Conservation (phyloP, 2,113 vertebrate species). For the Myodes glareolus region DNA sequence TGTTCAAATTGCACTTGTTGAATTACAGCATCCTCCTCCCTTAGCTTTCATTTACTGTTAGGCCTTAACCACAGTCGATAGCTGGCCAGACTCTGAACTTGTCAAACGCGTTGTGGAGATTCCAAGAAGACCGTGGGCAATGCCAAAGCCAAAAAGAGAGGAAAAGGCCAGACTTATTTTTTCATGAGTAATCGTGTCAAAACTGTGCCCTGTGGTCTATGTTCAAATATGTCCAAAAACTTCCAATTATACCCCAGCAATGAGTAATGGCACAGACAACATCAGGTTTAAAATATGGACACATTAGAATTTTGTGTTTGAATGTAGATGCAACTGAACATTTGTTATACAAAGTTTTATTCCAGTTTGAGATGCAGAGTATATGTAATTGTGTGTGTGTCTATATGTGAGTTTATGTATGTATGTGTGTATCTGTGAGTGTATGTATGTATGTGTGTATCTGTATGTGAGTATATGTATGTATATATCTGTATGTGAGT, state of each 20-base stretch:
- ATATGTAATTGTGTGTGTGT: background rate
- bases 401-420: background rate
- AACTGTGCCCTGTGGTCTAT: background rate
- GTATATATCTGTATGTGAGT: too few relatives aligned
- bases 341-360: background rate
- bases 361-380: background rate
- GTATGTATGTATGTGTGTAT: too few relatives aligned
- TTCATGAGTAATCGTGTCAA: background rate
- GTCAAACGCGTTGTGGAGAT: background rate
- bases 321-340: background rate
- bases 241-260: background rate
- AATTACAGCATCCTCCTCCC: accelerated
- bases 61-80: background rate
- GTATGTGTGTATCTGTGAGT: too few relatives aligned
- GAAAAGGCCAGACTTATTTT: slow-evolving; percentile 14
- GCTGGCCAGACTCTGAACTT: background rate
- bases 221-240: slow-evolving; percentile 32
- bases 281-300: background rate
- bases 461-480: too few relatives aligned
- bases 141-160: background rate
- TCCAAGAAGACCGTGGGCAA: background rate
- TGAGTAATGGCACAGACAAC: background rate
- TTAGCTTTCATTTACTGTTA: background rate
- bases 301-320: background rate
- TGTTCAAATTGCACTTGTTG: background rate